phyloP scores from a whole-genome alignment of 1,140 invertebrate species.

The Ruditapes philippinarum region DNA sequence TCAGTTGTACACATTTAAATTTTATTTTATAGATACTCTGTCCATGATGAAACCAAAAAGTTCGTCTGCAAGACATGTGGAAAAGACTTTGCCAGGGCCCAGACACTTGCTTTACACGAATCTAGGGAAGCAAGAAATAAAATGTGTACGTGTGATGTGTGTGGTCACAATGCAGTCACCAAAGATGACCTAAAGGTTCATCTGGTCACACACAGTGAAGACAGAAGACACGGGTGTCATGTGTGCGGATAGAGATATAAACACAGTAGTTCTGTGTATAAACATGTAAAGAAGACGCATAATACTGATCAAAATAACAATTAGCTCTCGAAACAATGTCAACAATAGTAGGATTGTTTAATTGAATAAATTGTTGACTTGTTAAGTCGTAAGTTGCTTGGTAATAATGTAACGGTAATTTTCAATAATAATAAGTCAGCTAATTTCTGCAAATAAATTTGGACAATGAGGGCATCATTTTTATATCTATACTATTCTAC shows the following conservation, averaged over 20 bases:
- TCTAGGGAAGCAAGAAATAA: not conserved
- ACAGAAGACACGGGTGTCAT: conserved; percentile 16
- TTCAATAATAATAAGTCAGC: too few species aligned
- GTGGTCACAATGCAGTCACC: conserved; percentile 15
- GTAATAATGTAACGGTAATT: too few species aligned
- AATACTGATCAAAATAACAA: not conserved
- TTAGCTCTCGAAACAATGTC: too few species aligned
- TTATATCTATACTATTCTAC: too few species aligned
- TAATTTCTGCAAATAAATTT: too few species aligned
- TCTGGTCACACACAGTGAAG: not conserved
- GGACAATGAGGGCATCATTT: too few species aligned
- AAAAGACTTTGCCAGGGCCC: not conserved
- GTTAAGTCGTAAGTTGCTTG: too few species aligned
- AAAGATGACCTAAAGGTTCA: conserved; percentile 8
- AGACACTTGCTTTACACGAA: conserved; percentile 8
- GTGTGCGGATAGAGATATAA: conserved; percentile 3
- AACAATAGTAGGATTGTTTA: too few species aligned
- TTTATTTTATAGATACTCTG: conserved; percentile 1
- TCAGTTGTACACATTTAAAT: not conserved
- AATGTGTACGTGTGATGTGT: conserved; percentile 1
- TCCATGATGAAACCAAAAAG: not conserved
- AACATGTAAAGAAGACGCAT: conserved; percentile 18
- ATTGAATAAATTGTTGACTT: too few species aligned
- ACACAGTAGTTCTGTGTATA: conserved; percentile 20
- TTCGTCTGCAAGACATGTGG: not conserved